Conservation (phyloP, 2,797 vertebrate genomes). For the Lepus townsendii region DNA sequence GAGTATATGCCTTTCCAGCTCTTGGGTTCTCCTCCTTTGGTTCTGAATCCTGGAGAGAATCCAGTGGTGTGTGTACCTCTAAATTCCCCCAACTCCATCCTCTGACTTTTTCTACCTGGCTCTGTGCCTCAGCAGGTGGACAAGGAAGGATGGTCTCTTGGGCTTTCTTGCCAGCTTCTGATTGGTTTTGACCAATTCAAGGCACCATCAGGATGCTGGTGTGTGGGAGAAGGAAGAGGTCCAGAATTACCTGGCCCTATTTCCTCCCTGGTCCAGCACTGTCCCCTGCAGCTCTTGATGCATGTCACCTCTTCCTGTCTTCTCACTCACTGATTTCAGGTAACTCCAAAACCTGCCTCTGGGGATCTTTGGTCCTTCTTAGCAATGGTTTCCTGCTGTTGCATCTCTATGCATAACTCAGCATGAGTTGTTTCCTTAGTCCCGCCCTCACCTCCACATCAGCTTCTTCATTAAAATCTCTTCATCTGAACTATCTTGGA, state of each 20-base stretch:
- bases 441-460: too few species aligned
- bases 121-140: not conserved
- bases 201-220: not conserved
- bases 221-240: not conserved
- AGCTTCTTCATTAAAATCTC: not conserved
- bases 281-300: not conserved
- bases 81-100: not conserved
- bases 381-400: not conserved
- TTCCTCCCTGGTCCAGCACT: not conserved
- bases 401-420: not conserved
- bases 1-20: not conserved
- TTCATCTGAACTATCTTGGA: not conserved
- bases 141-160: not conserved
- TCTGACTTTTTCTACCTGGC: not conserved
- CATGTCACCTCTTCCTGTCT: not conserved
- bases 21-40: not conserved
- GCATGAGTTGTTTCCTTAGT: not conserved
- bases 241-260: not conserved
- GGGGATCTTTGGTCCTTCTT: not conserved
- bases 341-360: rapidly evolving
- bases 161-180: not conserved
- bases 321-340: not conserved
- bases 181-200: not conserved
- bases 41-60: not conserved
- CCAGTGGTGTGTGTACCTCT: not conserved